Conservation (phyloP, 2,113 vertebrate genomes). For the Oncorhynchus clarkii region DNA sequence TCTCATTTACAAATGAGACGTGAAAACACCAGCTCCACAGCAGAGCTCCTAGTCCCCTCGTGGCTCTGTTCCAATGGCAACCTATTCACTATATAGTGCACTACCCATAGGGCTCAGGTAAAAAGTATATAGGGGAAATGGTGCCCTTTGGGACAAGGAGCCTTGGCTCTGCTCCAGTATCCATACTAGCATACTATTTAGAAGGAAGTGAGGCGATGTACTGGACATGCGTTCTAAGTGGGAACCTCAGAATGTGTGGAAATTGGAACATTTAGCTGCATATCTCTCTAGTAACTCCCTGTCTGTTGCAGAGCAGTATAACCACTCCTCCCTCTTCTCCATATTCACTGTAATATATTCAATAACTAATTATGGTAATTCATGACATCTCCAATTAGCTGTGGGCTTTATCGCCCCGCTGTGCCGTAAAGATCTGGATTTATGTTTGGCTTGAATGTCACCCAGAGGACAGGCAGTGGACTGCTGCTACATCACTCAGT, state of each 20-base stretch:
- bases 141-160: too few relatives aligned
- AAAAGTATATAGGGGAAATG: too few relatives aligned
- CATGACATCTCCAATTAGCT: slow-evolving; percentile 99
- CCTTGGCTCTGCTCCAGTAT: neutral
- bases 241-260: neutral
- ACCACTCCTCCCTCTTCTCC: slow-evolving; percentile 55
- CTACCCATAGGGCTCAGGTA: too few relatives aligned
- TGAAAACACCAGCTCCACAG: too few relatives aligned
- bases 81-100: too few relatives aligned
- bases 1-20: too few relatives aligned
- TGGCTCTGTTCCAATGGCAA: too few relatives aligned
- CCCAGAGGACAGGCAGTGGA: slow-evolving; percentile 88
- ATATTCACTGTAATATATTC: slow-evolving; percentile 92
- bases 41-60: too few relatives aligned
- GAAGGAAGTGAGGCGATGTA: neutral
- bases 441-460: slow-evolving; percentile 99
- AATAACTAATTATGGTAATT: slow-evolving; percentile 99
- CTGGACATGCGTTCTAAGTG: too few relatives aligned
- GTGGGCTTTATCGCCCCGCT: slow-evolving; percentile 94
- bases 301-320: slow-evolving; percentile 79
- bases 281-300: too few relatives aligned
- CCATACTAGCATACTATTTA: neutral
- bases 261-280: too few relatives aligned
- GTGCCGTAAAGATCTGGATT: slow-evolving; percentile 98
- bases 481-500: slow-evolving; percentile 94